phyloP scores from a whole-genome alignment of 2,888 invertebrate genomes.

The Drosophila mimetica region DNA sequence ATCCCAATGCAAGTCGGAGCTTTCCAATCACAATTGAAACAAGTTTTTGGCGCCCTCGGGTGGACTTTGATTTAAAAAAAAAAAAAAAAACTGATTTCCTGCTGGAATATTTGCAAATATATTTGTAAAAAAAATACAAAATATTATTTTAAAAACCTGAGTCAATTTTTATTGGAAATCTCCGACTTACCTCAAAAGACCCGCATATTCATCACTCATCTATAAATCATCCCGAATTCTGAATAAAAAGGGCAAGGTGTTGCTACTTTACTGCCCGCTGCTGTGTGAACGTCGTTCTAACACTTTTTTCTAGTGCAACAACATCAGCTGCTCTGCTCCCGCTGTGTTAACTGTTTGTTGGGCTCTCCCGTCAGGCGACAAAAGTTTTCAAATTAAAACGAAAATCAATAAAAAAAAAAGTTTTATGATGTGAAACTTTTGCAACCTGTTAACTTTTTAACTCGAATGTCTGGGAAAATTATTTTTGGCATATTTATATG shows the following conservation, averaged over 20 bases:
- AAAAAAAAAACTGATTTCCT: no score
- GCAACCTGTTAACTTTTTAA: neutral
- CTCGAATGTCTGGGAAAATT: neutral
- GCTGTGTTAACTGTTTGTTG: conserved; percentile 6
- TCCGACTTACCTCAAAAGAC: neutral
- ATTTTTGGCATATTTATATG: neutral
- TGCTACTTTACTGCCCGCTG: conserved; percentile 14
- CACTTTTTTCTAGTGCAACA: conserved; percentile 3
- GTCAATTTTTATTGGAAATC: neutral
- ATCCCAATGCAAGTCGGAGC: neutral
- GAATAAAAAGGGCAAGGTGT: conserved; percentile 2
- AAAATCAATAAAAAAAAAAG: neutral
- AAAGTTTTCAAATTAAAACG: neutral
- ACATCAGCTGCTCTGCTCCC: conserved; percentile 2
- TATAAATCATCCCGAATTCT: neutral
- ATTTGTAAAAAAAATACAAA: no score
- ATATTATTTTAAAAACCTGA: no score
- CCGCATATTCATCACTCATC: conserved; percentile 7
- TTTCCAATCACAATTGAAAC: conserved; percentile 2
- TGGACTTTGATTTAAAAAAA: no score
- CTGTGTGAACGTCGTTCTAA: conserved; percentile 14
- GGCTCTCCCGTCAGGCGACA: conserved; percentile 2
- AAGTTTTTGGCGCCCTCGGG: neutral
- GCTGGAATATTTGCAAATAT: no score
- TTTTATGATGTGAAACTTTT: neutral